Percentiles rank a stretch among this genome's conserved stretches.
phyloP scores from a whole-genome alignment of 1,140 invertebrate genomes.

The Cotesia chilonis region DNA sequence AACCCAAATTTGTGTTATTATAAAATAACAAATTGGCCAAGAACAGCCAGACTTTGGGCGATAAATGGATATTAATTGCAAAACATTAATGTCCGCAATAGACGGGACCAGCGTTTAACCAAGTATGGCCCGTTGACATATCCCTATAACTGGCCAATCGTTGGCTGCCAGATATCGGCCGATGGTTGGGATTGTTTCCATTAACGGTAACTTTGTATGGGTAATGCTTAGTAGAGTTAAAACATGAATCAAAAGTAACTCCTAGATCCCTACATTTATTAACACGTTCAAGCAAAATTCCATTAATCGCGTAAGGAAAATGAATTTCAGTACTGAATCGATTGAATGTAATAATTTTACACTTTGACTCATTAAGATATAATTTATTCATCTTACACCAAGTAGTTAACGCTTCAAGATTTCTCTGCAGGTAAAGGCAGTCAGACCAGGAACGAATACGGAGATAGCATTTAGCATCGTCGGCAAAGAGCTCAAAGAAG shows the following conservation, averaged over 20 bases:
- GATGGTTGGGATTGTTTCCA: too few species aligned
- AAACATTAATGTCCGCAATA: too few species aligned
- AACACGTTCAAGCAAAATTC: not conserved
- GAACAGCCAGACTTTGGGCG: too few species aligned
- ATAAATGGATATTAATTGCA: too few species aligned
- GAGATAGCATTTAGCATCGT: not conserved
- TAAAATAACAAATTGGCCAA: too few species aligned
- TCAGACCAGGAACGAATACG: not conserved
- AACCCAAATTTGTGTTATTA: too few species aligned
- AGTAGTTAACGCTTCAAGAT: not conserved
- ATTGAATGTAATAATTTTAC: not conserved
- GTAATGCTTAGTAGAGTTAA: not conserved
- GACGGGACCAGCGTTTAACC: too few species aligned
- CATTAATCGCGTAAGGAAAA: not conserved
- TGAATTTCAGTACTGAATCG: not conserved
- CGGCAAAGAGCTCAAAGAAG: not conserved
- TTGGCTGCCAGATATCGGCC: too few species aligned
- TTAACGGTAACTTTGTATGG: too few species aligned
- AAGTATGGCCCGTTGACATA: too few species aligned
- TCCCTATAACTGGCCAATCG: too few species aligned
- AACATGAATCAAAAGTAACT: conserved; percentile 2
- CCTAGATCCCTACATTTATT: not conserved
- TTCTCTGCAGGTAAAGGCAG: not conserved
- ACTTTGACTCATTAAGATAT: not conserved
- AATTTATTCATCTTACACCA: not conserved